phyloP scores from a whole-genome alignment of 2,888 invertebrate species.

The Imbricaverruca yamaguchii region DNA sequence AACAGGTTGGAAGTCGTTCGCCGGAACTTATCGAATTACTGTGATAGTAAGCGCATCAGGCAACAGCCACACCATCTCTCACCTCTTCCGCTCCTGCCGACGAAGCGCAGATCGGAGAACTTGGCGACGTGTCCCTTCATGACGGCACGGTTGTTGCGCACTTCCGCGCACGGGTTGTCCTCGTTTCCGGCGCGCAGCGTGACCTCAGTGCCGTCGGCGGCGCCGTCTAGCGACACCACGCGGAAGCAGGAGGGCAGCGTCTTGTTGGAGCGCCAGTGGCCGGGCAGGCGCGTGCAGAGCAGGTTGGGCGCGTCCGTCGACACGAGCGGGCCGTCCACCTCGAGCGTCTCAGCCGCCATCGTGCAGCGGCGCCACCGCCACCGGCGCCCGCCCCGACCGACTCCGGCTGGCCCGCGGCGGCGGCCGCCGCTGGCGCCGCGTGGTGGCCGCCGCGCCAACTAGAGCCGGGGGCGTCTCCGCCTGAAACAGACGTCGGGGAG shows the following conservation, averaged over 20 bases:
- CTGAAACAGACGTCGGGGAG: no score
- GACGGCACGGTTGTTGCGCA: conserved; percentile 87
- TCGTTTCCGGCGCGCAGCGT: conserved; percentile 93
- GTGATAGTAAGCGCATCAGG: no score
- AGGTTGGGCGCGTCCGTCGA: conserved; percentile 92
- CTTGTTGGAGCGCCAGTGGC: conserved; percentile 77
- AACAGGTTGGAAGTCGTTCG: no score
- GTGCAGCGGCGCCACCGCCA: not conserved
- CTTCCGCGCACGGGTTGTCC: conserved; percentile 90
- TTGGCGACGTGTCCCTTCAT: conserved; percentile 97
- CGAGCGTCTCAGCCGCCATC: not conserved
- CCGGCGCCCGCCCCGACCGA: not conserved
- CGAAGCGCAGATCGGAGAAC: conserved; percentile 94
- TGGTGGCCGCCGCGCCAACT: not conserved
- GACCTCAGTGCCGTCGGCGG: conserved; percentile 88
- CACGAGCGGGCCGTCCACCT: conserved; percentile 56
- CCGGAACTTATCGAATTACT: no score
- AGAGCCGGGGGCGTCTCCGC: no score
- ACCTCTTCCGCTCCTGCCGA: conserved; percentile 95
- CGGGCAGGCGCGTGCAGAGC: conserved; percentile 85
- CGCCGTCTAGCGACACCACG: conserved; percentile 71
- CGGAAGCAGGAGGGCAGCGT: conserved; percentile 32
- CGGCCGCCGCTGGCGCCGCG: not conserved
- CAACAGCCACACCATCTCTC: conserved; percentile 41
- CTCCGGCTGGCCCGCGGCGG: not conserved